Conservation (phyloP, 2,113 vertebrate genomes). For the Microtus ochrogaster region DNA sequence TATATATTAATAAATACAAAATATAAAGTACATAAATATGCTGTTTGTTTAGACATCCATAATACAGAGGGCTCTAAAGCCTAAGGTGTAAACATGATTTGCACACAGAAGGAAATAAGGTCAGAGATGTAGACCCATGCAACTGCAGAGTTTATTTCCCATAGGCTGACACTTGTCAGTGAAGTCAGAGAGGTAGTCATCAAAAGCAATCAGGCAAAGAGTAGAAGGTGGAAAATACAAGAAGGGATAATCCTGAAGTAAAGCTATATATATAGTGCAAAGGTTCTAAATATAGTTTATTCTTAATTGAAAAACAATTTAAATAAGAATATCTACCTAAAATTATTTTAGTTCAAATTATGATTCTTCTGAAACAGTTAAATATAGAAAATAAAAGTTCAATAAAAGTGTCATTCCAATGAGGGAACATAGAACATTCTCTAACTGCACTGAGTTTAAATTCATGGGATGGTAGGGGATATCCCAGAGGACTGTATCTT, state of each 20-base stretch:
- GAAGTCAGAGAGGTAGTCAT: not conserved
- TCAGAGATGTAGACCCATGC: not conserved
- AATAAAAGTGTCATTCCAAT: not conserved
- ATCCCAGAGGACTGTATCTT: not conserved
- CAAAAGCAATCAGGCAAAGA: not conserved
- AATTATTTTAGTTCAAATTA: not conserved
- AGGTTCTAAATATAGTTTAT: not conserved
- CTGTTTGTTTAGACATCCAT: not conserved
- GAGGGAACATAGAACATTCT: not conserved
- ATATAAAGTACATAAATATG: not conserved
- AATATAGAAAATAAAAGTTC: not conserved
- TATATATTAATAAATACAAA: not conserved
- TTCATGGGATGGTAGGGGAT: too few species aligned
- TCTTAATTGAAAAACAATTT: not conserved
- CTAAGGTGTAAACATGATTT: not conserved
- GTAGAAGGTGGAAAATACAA: not conserved
- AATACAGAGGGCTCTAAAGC: not conserved
- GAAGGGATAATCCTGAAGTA: not conserved
- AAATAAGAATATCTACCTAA: not conserved
- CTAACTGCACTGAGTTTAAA: not conserved
- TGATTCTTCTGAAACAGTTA: not conserved
- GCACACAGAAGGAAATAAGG: not conserved
- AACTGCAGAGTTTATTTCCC: not conserved
- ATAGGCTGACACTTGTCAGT: not conserved
- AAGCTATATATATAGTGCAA: not conserved